phyloP scores from a whole-genome alignment of 2,888 invertebrate genomes.

The Protodeltote pygarga region DNA sequence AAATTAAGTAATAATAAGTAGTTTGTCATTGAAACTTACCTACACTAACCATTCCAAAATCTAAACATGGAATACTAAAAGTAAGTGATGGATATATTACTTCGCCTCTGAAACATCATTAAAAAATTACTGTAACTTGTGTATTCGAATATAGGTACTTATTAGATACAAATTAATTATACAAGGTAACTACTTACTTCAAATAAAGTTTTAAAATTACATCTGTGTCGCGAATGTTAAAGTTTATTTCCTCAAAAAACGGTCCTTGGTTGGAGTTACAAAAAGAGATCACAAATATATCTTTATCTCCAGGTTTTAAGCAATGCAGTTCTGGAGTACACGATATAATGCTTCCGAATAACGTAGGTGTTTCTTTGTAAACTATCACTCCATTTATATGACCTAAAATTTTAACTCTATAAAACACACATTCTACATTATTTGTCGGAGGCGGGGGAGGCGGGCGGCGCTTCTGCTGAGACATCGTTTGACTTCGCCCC shows the following conservation, averaged over 20 bases:
- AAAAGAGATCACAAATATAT: slow-evolving; percentile 86
- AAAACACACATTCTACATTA: neutral
- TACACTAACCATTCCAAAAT: slow-evolving; percentile 86
- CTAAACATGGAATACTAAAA: slow-evolving; percentile 82
- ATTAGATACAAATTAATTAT: neutral
- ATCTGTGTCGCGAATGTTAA: slow-evolving; percentile 86
- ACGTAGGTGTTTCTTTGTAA: slow-evolving; percentile 74
- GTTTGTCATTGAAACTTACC: slow-evolving; percentile 75
- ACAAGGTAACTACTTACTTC: slow-evolving; percentile 75
- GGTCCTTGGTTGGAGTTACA: slow-evolving; percentile 87
- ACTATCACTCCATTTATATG: slow-evolving; percentile 87
- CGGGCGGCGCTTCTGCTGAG: too few relatives aligned
- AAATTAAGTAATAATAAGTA: too few relatives aligned
- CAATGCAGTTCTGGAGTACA: slow-evolving; percentile 80
- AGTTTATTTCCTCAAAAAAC: slow-evolving; percentile 88
- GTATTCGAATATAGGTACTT: neutral
- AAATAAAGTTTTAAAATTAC: slow-evolving; percentile 85
- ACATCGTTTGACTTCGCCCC: too few relatives aligned
- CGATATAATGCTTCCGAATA: slow-evolving; percentile 86
- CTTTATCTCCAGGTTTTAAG: slow-evolving; percentile 81
- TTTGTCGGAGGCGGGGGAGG: too few relatives aligned
- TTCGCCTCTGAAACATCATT: slow-evolving; percentile 80
- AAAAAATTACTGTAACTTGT: neutral
- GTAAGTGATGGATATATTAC: slow-evolving; percentile 87
- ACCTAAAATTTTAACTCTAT: slow-evolving; percentile 66